A percentile compares a stretch with the other conserved stretches of the same genome.
Evolutionary conservation across 2,888 invertebrate species (phyloP).

Genomic region (Gastracanthus pulcherrimus): DNA sequence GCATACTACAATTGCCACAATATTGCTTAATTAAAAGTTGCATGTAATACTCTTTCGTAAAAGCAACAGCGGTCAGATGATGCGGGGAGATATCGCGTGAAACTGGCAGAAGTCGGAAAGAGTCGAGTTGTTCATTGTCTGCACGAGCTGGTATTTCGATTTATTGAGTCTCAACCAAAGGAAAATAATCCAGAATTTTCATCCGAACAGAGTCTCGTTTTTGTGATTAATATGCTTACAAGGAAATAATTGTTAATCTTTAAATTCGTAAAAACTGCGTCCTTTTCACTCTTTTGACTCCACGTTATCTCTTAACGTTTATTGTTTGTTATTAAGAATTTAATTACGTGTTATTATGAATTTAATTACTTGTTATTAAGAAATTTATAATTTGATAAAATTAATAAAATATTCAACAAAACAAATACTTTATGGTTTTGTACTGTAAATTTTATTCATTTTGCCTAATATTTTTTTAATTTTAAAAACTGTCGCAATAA

Average conservation of each 20-base stretch:
- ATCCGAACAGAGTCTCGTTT: neutral
- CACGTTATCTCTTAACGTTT: neutral
- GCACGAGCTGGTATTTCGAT: neutral
- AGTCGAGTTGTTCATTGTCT: neutral
- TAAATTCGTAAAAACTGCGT: neutral
- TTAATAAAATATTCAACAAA: no score
- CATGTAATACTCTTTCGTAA: neutral
- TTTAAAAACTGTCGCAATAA: no score
- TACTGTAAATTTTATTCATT: no score
- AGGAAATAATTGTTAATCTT: slow-evolving; percentile 22
- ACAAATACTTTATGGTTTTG: no score
- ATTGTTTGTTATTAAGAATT: no score
- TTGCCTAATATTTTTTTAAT: no score
- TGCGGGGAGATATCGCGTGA: neutral
- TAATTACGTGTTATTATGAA: no score
- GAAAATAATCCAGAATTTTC: slow-evolving; percentile 6
- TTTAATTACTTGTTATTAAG: no score
- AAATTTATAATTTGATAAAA: no score
- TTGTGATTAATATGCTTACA: neutral
- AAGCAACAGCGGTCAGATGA: neutral
- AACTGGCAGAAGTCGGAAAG: neutral
- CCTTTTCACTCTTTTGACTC: slow-evolving; percentile 3
- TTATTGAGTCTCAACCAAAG: neutral
- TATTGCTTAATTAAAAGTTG: neutral
- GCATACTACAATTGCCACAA: slow-evolving; percentile 16